phyloP scores from a whole-genome alignment of 2,888 invertebrate genomes.

The Yponomeuta plumbellus region DNA sequence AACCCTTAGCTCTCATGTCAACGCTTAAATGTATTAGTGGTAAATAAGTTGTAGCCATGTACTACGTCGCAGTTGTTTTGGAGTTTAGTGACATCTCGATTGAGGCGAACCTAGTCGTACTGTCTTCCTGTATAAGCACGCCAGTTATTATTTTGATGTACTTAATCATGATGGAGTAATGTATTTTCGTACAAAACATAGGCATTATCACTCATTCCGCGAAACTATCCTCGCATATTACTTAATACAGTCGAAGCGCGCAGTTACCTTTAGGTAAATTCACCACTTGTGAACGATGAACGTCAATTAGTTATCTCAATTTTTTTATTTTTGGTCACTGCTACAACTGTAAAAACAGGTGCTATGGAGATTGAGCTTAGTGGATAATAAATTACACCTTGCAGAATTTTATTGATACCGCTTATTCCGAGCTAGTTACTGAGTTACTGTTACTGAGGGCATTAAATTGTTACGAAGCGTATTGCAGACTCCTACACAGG shows the following conservation, averaged over 20 bases:
- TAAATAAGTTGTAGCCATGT: conserved; percentile 16
- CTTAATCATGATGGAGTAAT: conserved; percentile 28
- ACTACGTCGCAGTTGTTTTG: conserved; percentile 21
- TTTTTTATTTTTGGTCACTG: conserved; percentile 28
- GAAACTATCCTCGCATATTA: too few species aligned
- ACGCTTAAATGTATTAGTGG: conserved; percentile 21
- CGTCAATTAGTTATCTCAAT: conserved; percentile 11
- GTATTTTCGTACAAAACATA: conserved; percentile 26
- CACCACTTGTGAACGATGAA: conserved; percentile 19
- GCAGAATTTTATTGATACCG: background rate
- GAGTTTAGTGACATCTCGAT: conserved; percentile 24
- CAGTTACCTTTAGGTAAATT: conserved; percentile 15
- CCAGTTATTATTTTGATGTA: conserved; percentile 28
- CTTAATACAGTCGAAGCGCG: background rate
- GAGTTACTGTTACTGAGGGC: background rate
- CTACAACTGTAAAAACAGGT: conserved; percentile 28
- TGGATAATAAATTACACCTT: background rate
- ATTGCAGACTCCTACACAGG: background rate
- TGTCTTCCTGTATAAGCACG: conserved; percentile 21
- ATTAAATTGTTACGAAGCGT: background rate
- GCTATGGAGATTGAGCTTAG: conserved; percentile 28
- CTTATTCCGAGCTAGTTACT: background rate
- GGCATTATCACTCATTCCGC: conserved; percentile 15
- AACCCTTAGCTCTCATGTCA: conserved; percentile 13
- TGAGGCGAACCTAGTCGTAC: conserved; percentile 27